Evolutionary conservation across 2,113 vertebrate species (phyloP).

Genomic region (Callorhinus ursinus): DNA sequence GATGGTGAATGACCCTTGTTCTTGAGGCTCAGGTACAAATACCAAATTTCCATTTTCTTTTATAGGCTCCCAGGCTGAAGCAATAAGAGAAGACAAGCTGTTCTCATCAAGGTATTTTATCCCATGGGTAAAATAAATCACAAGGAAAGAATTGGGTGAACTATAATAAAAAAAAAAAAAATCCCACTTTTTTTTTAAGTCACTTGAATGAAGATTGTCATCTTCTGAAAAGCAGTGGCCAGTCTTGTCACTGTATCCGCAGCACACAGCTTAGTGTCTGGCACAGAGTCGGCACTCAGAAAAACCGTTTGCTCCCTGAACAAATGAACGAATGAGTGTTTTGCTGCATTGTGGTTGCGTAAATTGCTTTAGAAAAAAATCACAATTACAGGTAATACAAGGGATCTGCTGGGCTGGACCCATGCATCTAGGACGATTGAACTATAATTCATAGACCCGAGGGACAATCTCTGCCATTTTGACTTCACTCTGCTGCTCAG

Average conservation of each 20-base stretch:
- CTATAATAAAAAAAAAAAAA: background rate
- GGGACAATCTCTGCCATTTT: background rate
- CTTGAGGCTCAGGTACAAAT: background rate
- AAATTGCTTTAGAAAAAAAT: background rate
- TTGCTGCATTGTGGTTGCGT: background rate
- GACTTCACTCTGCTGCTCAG: background rate
- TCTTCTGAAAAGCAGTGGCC: background rate
- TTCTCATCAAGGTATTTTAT: conserved; percentile 5
- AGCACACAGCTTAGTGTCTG: background rate
- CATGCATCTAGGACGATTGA: background rate
- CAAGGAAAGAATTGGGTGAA: background rate
- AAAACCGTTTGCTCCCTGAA: background rate
- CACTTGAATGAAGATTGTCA: background rate
- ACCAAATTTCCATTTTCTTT: background rate
- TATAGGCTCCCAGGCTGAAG: background rate
- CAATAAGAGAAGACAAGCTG: background rate
- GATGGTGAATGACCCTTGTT: background rate
- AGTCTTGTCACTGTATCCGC: background rate
- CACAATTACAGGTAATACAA: background rate
- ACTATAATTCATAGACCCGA: background rate
- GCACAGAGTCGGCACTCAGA: background rate
- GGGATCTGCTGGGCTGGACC: background rate
- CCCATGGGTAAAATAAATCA: background rate
- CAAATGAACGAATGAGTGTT: background rate
- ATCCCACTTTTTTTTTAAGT: background rate